These are phyloP conservation scores for Dicroscelio sp. DNA, from an alignment of 2,888 invertebrate species.

Conservation along the genomic window DNA sequence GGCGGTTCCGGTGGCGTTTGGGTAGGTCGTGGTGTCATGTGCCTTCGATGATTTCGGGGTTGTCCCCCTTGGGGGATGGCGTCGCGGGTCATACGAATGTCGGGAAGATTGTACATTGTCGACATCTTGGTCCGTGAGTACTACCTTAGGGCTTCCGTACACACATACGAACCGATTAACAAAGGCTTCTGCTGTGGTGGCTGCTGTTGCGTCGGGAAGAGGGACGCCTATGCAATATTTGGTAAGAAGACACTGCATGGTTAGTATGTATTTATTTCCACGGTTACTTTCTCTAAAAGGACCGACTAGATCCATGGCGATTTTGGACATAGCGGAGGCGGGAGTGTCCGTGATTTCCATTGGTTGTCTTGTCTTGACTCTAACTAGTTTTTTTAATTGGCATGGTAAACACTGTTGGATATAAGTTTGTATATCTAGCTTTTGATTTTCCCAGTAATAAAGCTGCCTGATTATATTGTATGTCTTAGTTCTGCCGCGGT, in stretches of 20 bases:
- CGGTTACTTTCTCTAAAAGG: not conserved
- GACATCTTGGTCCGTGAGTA: slow-evolving; percentile 19
- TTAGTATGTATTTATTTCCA: not conserved
- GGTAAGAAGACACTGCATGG: not conserved
- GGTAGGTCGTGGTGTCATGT: too few relatives aligned
- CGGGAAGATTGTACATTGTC: too few relatives aligned
- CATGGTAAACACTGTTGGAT: not conserved
- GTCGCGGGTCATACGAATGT: too few relatives aligned
- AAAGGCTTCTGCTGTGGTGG: not conserved
- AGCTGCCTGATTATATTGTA: too few relatives aligned
- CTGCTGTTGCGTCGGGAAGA: not conserved
- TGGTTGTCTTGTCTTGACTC: not conserved
- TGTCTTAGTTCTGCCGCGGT: too few relatives aligned
- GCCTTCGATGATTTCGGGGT: too few relatives aligned
- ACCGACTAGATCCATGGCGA: not conserved
- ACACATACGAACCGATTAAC: not conserved
- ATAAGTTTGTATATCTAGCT: not conserved
- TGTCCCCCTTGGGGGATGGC: too few relatives aligned
- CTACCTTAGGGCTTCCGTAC: not conserved
- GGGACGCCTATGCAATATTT: slow-evolving; percentile 7
- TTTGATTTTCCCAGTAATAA: not conserved
- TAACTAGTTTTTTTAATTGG: not conserved
- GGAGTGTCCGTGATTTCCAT: not conserved
- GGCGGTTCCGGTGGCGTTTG: too few relatives aligned
- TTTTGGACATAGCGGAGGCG: not conserved